Evolutionary conservation across 1,140 invertebrate species (phyloP).

Genomic region (Brachionus rotundiformis): DNA sequence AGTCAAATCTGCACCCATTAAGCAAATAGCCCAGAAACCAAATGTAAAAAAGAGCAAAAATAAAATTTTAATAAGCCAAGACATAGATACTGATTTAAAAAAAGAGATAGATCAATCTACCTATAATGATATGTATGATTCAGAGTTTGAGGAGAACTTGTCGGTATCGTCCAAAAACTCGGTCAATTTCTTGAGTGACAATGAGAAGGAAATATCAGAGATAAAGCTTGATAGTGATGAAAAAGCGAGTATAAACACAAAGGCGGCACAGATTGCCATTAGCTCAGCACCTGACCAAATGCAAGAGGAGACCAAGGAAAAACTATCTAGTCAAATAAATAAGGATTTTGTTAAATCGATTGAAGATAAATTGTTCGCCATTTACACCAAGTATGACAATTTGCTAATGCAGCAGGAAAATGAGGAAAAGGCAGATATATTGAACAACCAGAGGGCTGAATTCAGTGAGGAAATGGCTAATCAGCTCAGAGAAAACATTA

Average conservation of each 20-base stretch:
- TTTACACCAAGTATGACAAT: constrained; percentile 40
- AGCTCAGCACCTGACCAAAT: neutral
- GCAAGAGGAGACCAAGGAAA: neutral
- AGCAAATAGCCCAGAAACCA: neutral
- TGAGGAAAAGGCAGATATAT: neutral
- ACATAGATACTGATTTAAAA: neutral
- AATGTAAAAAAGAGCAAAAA: neutral
- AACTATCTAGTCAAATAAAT: neutral
- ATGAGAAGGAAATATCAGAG: constrained; percentile 32
- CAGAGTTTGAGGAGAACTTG: neutral
- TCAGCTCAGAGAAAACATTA: constrained; percentile 17
- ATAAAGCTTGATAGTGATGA: neutral
- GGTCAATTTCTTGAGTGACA: constrained; percentile 13
- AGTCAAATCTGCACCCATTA: neutral
- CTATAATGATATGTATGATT: neutral
- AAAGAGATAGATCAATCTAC: neutral
- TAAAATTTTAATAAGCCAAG: constrained; percentile 31
- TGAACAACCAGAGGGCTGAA: neutral
- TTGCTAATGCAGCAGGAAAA: constrained; percentile 8
- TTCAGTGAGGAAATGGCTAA: constrained; percentile 39
- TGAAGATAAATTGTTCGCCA: constrained; percentile 10
- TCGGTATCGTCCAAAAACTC: constrained; percentile 17
- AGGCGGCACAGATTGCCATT: neutral
- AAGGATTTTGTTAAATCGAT: constrained; percentile 22
- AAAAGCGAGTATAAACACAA: neutral